Conservation (phyloP, 2,113 vertebrate genomes). For the Dromiciops gliroides region DNA sequence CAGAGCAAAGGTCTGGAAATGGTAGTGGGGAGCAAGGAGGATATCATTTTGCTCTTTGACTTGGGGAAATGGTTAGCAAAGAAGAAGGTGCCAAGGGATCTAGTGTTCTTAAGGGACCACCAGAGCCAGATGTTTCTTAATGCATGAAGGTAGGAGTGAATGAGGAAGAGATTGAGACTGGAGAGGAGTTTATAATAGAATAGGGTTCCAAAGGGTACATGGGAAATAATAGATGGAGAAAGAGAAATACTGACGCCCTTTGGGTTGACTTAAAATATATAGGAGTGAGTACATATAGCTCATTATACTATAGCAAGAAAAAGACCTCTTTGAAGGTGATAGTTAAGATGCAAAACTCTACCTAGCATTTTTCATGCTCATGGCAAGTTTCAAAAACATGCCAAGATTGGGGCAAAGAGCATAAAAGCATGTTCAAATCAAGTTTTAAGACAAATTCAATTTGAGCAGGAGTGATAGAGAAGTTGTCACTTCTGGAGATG, state of each 20-base stretch:
- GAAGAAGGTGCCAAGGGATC: not conserved
- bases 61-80: not conserved
- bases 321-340: not conserved
- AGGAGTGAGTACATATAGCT: not conserved
- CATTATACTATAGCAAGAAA: not conserved
- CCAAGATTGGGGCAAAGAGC: not conserved
- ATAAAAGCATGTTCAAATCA: not conserved
- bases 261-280: not conserved
- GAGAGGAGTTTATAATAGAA: not conserved
- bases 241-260: not conserved
- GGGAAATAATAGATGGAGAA: not conserved
- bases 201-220: not conserved
- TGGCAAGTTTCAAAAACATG: not conserved
- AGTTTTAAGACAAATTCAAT: not conserved
- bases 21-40: not conserved
- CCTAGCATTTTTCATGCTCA: not conserved
- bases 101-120: not conserved
- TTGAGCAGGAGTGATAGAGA: not conserved
- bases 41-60: not conserved
- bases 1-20: not conserved
- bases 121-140: not conserved
- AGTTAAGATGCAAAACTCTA: not conserved
- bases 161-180: not conserved
- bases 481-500: not conserved
- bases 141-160: not conserved